A percentile compares a stretch with the other conserved stretches of the same genome.
Conservation (phyloP, 2,888 invertebrate genomes). For the Brassicogethes aeneus region DNA sequence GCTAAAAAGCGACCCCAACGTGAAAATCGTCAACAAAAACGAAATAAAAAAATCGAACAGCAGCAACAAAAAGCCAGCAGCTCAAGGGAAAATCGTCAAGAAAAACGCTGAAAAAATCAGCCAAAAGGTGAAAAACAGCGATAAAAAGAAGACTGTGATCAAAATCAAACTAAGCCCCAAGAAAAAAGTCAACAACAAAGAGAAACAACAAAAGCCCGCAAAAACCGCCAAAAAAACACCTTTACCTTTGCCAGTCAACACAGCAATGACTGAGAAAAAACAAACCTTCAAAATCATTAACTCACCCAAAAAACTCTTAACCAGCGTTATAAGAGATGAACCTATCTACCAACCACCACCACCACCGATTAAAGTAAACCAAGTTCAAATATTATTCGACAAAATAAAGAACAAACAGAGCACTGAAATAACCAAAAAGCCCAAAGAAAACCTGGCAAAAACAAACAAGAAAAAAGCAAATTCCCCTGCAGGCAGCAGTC, state of each 20-base stretch:
- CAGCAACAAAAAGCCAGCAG: conserved; percentile 7
- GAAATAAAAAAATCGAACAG: conserved; percentile 9
- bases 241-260: not conserved
- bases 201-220: not conserved
- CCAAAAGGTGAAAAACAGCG: conserved; percentile 14
- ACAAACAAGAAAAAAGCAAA: not conserved
- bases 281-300: conserved; percentile 1
- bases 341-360: not conserved
- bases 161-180: conserved; percentile 14
- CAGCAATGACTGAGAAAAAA: not conserved
- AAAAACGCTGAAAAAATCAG: conserved; percentile 14
- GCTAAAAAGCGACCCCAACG: conserved; percentile 13
- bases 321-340: not conserved
- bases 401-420: conserved; percentile 16
- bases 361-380: conserved; percentile 8
- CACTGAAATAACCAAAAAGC: not conserved
- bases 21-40: conserved; percentile 14
- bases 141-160: conserved; percentile 11
- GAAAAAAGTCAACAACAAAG: conserved; percentile 5
- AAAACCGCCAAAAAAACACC: too few relatives aligned
- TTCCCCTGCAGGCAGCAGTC: not conserved
- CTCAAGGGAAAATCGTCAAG: conserved; percentile 13
- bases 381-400: conserved; percentile 16
- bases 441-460: not conserved
- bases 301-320: not conserved